These are phyloP conservation scores for Corythornis leucogaster DNA, from an alignment of 2,797 vertebrate genomes.

Conservation along the genomic window DNA sequence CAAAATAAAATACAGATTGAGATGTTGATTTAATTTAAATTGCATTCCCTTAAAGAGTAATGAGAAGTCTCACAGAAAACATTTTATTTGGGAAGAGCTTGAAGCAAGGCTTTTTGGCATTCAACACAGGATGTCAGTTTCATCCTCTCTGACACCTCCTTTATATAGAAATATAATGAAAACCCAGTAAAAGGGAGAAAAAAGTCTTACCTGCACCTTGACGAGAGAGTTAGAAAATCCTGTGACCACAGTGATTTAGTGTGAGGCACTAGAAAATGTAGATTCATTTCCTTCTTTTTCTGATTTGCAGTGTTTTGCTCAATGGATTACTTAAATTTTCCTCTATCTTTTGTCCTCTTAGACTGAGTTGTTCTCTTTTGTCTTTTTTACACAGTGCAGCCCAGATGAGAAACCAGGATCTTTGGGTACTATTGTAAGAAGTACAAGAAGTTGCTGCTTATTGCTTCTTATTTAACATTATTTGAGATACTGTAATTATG, in stretches of 20 bases:
- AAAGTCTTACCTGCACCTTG: not conserved
- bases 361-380: not conserved
- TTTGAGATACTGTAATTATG: not conserved
- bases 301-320: not conserved
- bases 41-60: slow-evolving; percentile 30
- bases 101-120: not conserved
- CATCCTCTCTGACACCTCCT: not conserved
- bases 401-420: not conserved
- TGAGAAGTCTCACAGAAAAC: not conserved
- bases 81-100: slow-evolving; percentile 18
- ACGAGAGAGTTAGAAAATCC: not conserved
- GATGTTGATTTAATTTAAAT: not conserved
- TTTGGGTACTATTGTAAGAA: not conserved
- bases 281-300: not conserved
- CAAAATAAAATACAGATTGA: not conserved
- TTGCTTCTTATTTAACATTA: not conserved
- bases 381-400: not conserved
- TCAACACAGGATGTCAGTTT: not conserved
- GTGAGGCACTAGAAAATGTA: not conserved
- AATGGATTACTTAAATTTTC: not conserved
- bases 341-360: not conserved
- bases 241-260: not conserved
- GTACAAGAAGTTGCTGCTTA: not conserved
- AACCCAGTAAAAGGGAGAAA: not conserved
- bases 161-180: not conserved